phyloP scores from a whole-genome alignment of 2,797 vertebrate genomes.

The Chelmon rostratus region DNA sequence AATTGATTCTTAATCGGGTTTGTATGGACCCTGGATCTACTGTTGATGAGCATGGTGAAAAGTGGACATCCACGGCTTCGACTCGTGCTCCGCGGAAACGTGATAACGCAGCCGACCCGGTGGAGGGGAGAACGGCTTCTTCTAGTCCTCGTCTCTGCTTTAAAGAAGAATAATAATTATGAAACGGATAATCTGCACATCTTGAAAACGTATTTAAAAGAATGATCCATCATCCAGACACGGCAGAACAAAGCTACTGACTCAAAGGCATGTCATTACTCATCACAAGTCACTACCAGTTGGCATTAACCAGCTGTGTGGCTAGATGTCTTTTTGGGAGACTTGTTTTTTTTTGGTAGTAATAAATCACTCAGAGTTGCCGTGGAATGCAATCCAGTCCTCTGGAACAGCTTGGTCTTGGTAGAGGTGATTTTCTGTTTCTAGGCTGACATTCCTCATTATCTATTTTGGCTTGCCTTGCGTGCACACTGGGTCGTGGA shows the following conservation, averaged over 20 bases:
- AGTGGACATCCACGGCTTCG: constrained; percentile 78
- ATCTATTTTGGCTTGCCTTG: constrained; percentile 82
- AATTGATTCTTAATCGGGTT: constrained; percentile 90
- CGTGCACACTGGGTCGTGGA: constrained; percentile 70
- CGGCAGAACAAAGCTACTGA: constrained; percentile 83
- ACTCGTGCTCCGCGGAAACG: constrained; percentile 70
- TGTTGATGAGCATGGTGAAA: constrained; percentile 82
- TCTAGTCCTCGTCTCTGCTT: constrained; percentile 28
- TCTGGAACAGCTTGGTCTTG: constrained; percentile 83
- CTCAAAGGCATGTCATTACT: constrained; percentile 87
- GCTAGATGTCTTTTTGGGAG: constrained; percentile 84
- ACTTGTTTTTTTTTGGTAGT: constrained; percentile 72
- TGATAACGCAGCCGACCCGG: constrained; percentile 74
- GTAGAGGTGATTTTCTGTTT: constrained; percentile 82
- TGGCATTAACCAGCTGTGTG: constrained; percentile 87
- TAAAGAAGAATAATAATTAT: constrained; percentile 62
- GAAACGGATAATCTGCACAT: constrained; percentile 74
- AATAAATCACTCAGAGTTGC: constrained; percentile 86
- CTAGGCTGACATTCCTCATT: constrained; percentile 84
- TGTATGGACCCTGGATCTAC: constrained; percentile 87
- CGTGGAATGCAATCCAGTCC: constrained; percentile 77
- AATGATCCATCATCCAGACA: constrained; percentile 83
- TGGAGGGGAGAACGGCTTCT: constrained; percentile 57
- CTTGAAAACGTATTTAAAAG: constrained; percentile 78
- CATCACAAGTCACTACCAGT: constrained; percentile 86